Evolutionary conservation across 2,888 invertebrate species (phyloP).

Genomic region (Rhyacophila evoluta): DNA sequence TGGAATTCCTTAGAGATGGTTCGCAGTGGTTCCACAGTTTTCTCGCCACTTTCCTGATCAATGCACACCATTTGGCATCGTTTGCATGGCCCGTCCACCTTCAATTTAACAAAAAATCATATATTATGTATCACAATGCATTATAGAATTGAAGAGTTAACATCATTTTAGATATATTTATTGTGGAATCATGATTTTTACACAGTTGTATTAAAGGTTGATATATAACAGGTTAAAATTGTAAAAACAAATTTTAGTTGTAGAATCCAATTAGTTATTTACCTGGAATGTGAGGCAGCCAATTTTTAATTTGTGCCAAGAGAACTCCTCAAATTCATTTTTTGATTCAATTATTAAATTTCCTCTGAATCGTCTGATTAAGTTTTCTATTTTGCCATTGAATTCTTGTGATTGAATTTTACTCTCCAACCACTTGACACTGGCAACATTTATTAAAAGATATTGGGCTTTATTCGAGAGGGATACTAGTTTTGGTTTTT

Average conservation of each 20-base stretch:
- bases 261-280: no score
- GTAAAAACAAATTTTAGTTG: no score
- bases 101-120: conserved; percentile 57
- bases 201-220: no score
- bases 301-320: conserved; percentile 76
- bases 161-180: no score
- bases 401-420: conserved; percentile 71
- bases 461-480: conserved; percentile 89
- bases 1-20: conserved; percentile 80
- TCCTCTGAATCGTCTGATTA: conserved; percentile 87
- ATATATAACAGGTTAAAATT: no score
- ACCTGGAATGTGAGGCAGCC: conserved; percentile 77
- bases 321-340: conserved; percentile 82
- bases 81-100: conserved; percentile 85
- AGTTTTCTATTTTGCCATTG: conserved; percentile 69
- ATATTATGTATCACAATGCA: no score
- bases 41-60: conserved; percentile 85
- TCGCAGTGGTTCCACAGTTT: conserved; percentile 81
- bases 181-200: no score
- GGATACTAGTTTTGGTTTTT: conserved; percentile 64
- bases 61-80: conserved; percentile 97
- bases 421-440: conserved; percentile 78
- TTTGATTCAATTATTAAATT: conserved; percentile 86
- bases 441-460: conserved; percentile 82
- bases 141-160: no score